Base-by-base conservation (phyloP, 1,140 invertebrate species). In the Cecropterus lyciades region DNA sequence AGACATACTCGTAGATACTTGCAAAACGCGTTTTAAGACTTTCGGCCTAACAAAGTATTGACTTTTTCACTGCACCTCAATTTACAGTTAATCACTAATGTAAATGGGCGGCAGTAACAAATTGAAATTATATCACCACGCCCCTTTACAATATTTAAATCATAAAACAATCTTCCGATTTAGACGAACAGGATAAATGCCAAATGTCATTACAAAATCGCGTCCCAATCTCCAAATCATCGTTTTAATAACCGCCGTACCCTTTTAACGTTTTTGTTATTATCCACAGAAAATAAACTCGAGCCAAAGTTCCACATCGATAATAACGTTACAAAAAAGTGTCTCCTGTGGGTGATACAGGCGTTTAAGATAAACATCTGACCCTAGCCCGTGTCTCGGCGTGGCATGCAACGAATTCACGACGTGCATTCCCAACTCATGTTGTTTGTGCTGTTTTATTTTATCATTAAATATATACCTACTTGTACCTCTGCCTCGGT, bases 361-460 rank as follows among this genome's bases (percentile, higher is more conserved):
- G 80, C 87, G 86, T 91, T 91, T 89, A 91, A 91, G 89, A 91
- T 91, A 91, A 87, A 62, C 79, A 91, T 91, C 89, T 89, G 87
- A 87, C 82, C 87, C 82, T 81, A 75, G 72, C 75, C 75, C 80
- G 82, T 69, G 82, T 75, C 80, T 80, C 82, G 76, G 65, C 79
- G 72, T 70, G 82, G 84, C 80, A 83, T 80, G 81, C 86, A 82
- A 84, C 80, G 87, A 83, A 89, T 89, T 87, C 85, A 89, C 84
- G 84, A 89, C 68, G 84, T 75, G 79, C 81, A 84, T 91, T 87
- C 83, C 75, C 71, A 55, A 65, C 75, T 77, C 63, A 48, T 87
- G 79, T 82, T 80, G 70, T 71, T 72, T 59, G 60, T 77, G 65
- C 78, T 68, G 75, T 82, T 82, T 83, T 85, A 66, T 84, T 89